Conservation (phyloP, 2,797 vertebrate species). For the Sebastolobus alascanus region DNA sequence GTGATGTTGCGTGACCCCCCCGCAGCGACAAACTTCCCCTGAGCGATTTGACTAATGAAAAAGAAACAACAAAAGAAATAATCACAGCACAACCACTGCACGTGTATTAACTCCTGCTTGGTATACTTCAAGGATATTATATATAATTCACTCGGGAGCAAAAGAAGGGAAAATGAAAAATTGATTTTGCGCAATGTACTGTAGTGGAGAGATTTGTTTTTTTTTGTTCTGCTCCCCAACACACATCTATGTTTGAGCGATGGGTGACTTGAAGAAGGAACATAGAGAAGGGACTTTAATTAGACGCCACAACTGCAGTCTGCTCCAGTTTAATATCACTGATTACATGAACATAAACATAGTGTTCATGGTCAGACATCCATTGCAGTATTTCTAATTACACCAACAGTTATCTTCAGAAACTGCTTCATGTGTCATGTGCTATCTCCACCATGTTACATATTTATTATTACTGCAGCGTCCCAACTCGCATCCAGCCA, state of each 20-base stretch:
- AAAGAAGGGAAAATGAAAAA: conserved; percentile 68
- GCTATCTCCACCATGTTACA: background rate
- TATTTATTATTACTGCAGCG: conserved; percentile 4
- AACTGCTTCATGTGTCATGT: background rate
- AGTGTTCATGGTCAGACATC: conserved; percentile 43
- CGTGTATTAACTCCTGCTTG: conserved; percentile 67
- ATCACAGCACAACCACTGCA: conserved; percentile 51
- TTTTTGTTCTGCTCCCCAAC: conserved; percentile 42
- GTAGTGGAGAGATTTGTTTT: conserved; percentile 13
- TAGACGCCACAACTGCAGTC: conserved; percentile 46
- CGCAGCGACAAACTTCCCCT: conserved; percentile 34
- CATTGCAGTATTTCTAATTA: conserved; percentile 30
- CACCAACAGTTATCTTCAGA: background rate
- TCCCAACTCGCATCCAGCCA: conserved; percentile 16
- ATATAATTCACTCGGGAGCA: conserved; percentile 74
- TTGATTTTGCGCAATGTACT: conserved; percentile 59
- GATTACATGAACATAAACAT: conserved; percentile 57
- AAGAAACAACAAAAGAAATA: conserved; percentile 53
- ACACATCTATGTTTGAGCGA: conserved; percentile 61
- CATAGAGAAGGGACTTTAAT: conserved; percentile 64
- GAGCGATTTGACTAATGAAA: conserved; percentile 58
- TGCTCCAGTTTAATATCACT: conserved; percentile 40
- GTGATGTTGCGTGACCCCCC: conserved; percentile 40
- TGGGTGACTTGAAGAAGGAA: conserved; percentile 23
- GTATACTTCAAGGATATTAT: conserved; percentile 76